Conservation (phyloP, 2,888 invertebrate species). For the Rhagophthalmus giganteus region DNA sequence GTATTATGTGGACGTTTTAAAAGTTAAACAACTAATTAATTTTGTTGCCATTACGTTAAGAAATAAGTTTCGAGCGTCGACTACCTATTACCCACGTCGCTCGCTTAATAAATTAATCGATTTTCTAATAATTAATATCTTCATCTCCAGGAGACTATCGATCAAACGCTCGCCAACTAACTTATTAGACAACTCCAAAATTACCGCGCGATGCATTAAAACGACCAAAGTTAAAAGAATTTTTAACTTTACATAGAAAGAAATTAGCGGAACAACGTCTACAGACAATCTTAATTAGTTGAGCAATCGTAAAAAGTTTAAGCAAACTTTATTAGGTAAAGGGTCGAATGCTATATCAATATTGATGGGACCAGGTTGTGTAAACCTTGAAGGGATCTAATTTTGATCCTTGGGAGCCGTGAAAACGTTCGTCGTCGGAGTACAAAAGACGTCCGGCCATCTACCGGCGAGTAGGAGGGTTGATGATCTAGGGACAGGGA, state of each 20-base stretch:
- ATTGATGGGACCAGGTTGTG: conserved; percentile 37
- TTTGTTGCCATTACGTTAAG: background rate
- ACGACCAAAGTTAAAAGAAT: too few relatives aligned
- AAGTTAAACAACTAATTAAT: background rate
- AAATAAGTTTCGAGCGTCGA: background rate
- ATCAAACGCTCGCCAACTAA: conserved; percentile 28
- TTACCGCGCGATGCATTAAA: too few relatives aligned
- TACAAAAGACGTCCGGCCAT: conserved; percentile 28
- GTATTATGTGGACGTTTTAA: background rate
- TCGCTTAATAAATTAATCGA: conserved; percentile 27
- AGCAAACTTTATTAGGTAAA: conserved; percentile 7
- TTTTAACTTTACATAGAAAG: too few relatives aligned
- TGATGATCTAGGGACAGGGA: conserved; percentile 12
- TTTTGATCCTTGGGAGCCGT: conserved; percentile 20
- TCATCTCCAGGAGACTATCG: conserved; percentile 33
- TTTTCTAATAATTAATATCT: conserved; percentile 24
- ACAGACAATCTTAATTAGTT: conserved; percentile 32
- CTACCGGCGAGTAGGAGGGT: conserved; percentile 34
- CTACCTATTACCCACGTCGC: background rate
- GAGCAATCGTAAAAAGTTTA: conserved; percentile 25
- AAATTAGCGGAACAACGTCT: too few relatives aligned
- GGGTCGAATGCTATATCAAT: conserved; percentile 34
- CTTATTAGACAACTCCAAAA: conserved; percentile 15
- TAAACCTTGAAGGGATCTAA: conserved; percentile 19
- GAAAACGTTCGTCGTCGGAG: conserved; percentile 3